Evolutionary conservation across 2,113 vertebrate species (phyloP).

Genomic region (Hippoglossus stenolepis): DNA sequence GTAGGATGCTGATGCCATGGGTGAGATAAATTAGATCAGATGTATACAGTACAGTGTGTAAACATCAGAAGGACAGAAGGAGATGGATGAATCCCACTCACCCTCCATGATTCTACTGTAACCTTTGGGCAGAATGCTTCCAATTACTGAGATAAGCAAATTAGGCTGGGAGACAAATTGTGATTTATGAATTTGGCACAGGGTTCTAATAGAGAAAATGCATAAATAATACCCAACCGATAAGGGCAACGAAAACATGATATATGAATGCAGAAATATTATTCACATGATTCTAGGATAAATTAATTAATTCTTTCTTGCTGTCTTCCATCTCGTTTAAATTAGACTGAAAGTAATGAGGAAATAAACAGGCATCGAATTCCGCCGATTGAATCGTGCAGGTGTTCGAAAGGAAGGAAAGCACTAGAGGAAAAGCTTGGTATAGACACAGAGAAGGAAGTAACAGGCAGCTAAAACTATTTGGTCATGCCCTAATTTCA

Average conservation of each 20-base stretch:
- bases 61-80: not conserved
- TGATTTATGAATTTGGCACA: constrained; percentile 31
- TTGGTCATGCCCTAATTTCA: constrained; percentile 22
- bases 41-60: not conserved
- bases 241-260: not conserved
- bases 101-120: constrained; percentile 8
- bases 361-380: constrained; percentile 4
- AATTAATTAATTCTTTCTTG: not conserved
- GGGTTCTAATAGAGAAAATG: constrained; percentile 19
- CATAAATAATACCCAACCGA: not conserved
- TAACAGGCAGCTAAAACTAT: constrained; percentile 3
- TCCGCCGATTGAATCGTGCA: not conserved
- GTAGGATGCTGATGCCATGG: not conserved
- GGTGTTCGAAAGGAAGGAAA: not conserved
- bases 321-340: not conserved
- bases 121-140: constrained; percentile 8
- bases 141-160: constrained; percentile 52
- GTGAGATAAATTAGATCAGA: constrained; percentile 17
- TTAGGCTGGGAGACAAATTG: constrained; percentile 28
- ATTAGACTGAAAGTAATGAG: constrained; percentile 9
- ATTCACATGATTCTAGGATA: not conserved
- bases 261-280: not conserved
- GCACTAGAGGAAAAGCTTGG: not conserved
- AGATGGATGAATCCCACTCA: not conserved
- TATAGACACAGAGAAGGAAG: constrained; percentile 2